Percentiles rank a stretch among this genome's conserved stretches.
Conservation (phyloP, 64 coral and sea anemone genomes). For the Hydrozoanthus tunicans region DNA sequence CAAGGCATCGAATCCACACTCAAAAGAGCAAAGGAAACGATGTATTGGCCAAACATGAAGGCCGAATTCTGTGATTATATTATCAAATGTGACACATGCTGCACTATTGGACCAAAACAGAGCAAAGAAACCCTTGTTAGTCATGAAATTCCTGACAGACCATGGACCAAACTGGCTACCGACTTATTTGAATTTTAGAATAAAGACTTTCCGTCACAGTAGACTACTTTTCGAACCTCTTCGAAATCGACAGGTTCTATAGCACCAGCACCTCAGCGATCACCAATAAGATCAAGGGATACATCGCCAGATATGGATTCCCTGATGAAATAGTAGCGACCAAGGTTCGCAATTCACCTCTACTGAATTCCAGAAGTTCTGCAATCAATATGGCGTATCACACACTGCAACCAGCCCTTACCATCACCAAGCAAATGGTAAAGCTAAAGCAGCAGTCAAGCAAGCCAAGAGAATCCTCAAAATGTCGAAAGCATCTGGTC, state of each 20-base stretch:
- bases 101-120: slow-evolving; percentile 13
- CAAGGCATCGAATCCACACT: neutral
- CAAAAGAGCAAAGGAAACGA: too few species aligned
- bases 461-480: too few species aligned
- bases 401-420: too few species aligned
- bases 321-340: slow-evolving; percentile 11
- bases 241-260: too few species aligned
- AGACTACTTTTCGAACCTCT: neutral
- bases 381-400: too few species aligned
- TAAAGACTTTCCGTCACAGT: slow-evolving; percentile 35
- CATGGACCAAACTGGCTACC: neutral
- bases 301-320: slow-evolving; percentile 11
- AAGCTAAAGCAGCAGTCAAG: neutral
- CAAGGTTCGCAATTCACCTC: neutral
- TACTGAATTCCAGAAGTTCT: too few species aligned
- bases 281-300: too few species aligned
- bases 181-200: slow-evolving; percentile 54
- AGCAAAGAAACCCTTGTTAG: neutral
- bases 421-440: too few species aligned
- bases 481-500: too few species aligned
- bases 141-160: neutral
- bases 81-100: neutral
- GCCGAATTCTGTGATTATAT: slow-evolving; percentile 49
- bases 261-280: too few species aligned
- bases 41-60: slow-evolving; percentile 18